Evolutionary conservation across 2,888 invertebrate species (phyloP).

Genomic region (Drosophila pullipes): DNA sequence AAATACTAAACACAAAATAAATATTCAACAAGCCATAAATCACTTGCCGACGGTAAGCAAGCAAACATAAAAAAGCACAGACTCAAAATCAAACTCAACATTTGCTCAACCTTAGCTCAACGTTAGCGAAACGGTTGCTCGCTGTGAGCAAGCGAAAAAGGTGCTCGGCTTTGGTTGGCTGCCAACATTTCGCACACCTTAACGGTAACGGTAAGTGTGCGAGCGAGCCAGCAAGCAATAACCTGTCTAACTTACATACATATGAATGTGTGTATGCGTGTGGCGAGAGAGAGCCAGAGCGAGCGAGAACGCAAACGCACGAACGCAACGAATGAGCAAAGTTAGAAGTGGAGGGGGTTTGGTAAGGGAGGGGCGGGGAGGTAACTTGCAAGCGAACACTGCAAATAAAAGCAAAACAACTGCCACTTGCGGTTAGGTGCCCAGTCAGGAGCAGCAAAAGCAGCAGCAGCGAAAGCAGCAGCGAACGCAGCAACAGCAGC

Average conservation of each 20-base stretch:
- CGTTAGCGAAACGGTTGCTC: neutral
- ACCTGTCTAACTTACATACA: conserved; percentile 62
- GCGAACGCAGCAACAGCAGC: conserved; percentile 34
- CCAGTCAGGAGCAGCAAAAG: conserved; percentile 39
- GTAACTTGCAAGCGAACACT: conserved; percentile 26
- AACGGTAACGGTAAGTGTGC: conserved; percentile 69
- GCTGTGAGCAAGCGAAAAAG: conserved; percentile 68
- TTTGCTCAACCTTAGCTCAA: conserved; percentile 10
- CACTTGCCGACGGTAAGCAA: conserved; percentile 75
- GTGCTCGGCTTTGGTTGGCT: conserved; percentile 84
- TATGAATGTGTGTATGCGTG: conserved; percentile 16
- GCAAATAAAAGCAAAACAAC: conserved; percentile 69
- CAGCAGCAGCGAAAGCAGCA: conserved; percentile 31
- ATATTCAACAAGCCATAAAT: conserved; percentile 44
- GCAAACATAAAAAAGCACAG: conserved; percentile 10
- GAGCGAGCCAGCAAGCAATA: conserved; percentile 76
- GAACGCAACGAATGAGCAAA: conserved; percentile 74
- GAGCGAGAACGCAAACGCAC: conserved; percentile 73
- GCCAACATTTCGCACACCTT: conserved; percentile 85
- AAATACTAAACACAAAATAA: neutral
- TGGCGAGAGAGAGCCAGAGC: conserved; percentile 58
- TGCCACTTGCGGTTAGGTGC: conserved; percentile 80
- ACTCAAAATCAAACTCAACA: conserved; percentile 10
- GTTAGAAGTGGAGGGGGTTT: conserved; percentile 46
- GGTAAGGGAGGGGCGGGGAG: neutral